Evolutionary conservation across 2,888 invertebrate genomes (phyloP).

Genomic region (Scotopteryx bipunctaria): DNA sequence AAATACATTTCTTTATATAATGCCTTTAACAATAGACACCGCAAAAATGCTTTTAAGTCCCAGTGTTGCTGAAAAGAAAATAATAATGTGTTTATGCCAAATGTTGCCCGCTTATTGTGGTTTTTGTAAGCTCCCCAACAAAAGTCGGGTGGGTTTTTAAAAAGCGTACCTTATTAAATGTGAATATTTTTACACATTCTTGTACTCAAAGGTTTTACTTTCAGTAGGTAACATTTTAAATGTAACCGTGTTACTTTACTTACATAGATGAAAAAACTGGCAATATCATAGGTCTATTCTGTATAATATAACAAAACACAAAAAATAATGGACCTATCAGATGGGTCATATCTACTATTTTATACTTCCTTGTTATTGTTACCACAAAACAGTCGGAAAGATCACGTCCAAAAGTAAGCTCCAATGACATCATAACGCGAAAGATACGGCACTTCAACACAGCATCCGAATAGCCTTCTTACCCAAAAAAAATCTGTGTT

Average conservation of each 20-base stretch:
- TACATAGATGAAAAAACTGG: too few species aligned
- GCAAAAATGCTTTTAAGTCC: slow-evolving; percentile 25
- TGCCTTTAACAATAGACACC: slow-evolving; percentile 19
- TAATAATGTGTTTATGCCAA: slow-evolving; percentile 42
- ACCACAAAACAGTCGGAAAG: neutral
- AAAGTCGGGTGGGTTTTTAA: slow-evolving; percentile 7
- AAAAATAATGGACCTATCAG: too few species aligned
- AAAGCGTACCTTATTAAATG: slow-evolving; percentile 7
- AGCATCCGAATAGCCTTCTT: slow-evolving; percentile 46
- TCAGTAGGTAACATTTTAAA: too few species aligned
- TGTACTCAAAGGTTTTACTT: neutral
- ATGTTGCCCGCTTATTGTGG: slow-evolving; percentile 40
- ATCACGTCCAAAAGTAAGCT: slow-evolving; percentile 22
- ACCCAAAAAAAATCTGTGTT: slow-evolving; percentile 62
- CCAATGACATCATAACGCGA: slow-evolving; percentile 30
- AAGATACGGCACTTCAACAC: slow-evolving; percentile 36
- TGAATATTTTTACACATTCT: slow-evolving; percentile 5
- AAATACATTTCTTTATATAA: slow-evolving; percentile 2
- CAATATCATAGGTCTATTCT: too few species aligned
- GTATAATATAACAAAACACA: too few species aligned
- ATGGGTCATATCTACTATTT: too few species aligned
- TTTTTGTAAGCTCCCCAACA: slow-evolving; percentile 18
- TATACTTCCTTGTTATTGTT: too few species aligned
- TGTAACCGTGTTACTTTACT: too few species aligned
- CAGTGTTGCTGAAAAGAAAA: slow-evolving; percentile 36